Conservation (phyloP, 2,888 invertebrate genomes). For the Taphrorychus bicolor region DNA sequence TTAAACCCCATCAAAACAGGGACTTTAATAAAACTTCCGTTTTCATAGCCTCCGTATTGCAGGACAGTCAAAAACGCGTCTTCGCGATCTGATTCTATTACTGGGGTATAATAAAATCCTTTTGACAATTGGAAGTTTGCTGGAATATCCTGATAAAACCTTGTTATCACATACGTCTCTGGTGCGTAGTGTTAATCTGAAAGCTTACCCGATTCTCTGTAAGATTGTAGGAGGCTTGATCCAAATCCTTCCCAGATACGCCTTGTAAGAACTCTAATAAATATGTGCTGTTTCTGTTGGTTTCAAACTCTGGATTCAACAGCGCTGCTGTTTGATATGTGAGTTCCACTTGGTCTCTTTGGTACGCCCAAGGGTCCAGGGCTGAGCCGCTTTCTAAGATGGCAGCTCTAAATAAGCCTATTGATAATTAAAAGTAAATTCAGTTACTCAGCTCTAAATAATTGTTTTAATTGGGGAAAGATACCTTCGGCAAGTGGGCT, state of each 20-base stretch:
- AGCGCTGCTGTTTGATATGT: conserved; percentile 47
- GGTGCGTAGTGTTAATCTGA: background rate
- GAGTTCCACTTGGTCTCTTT: conserved; percentile 47
- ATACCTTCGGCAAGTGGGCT: conserved; percentile 38
- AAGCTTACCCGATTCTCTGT: conserved; percentile 25
- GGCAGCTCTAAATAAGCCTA: conserved; percentile 51
- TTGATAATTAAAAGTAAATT: background rate
- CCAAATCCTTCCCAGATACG: conserved; percentile 41
- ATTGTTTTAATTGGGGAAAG: background rate
- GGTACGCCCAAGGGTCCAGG: conserved; percentile 55
- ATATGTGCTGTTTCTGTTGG: conserved; percentile 40
- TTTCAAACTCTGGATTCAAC: conserved; percentile 45
- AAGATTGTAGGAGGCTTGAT: conserved; percentile 40
- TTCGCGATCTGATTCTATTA: conserved; percentile 39
- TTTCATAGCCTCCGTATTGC: conserved; percentile 38
- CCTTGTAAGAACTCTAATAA: conserved; percentile 43
- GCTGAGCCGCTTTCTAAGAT: conserved; percentile 55
- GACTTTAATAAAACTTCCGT: conserved; percentile 36
- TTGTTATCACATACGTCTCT: background rate
- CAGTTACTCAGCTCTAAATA: background rate
- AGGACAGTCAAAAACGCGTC: conserved; percentile 39
- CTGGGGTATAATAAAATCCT: conserved; percentile 44
- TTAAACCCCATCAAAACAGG: conserved; percentile 42
- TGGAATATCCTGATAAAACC: conserved; percentile 32
- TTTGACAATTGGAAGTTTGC: conserved; percentile 43